phyloP scores from a whole-genome alignment of 2,888 invertebrate genomes.

The Carcina quercana region DNA sequence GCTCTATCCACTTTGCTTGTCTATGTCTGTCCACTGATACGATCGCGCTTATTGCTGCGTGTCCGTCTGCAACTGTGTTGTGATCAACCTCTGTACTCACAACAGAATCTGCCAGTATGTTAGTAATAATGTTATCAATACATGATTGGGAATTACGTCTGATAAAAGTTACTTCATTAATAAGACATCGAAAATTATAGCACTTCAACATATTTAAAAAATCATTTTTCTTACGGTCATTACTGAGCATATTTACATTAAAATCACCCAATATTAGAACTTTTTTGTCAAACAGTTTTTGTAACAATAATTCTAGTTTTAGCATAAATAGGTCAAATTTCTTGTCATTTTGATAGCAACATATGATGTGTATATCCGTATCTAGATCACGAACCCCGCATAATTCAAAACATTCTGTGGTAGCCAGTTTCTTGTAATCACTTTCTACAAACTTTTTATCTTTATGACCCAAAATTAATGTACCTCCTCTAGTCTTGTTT shows the following conservation, averaged over 20 bases:
- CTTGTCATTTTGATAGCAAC: conserved; percentile 1
- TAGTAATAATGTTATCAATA: not conserved
- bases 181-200: conserved; percentile 1
- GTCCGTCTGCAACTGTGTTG: not conserved
- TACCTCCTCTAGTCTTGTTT: not conserved
- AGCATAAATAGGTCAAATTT: conserved; percentile 1
- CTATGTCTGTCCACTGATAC: not conserved
- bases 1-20: not conserved
- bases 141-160: not conserved
- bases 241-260: not conserved
- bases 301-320: conserved; percentile 1
- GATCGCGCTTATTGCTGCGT: not conserved
- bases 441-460: not conserved
- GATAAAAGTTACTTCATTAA: not conserved
- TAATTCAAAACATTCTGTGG: not conserved
- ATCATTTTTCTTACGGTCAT: not conserved
- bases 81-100: not conserved
- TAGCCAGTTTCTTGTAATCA: not conserved
- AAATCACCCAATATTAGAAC: not conserved
- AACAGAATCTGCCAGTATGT: not conserved
- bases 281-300: conserved; percentile 1
- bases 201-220: not conserved
- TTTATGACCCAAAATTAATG: not conserved
- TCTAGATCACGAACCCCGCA: conserved; percentile 1
- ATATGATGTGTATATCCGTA: not conserved